Evolutionary conservation across 2,797 vertebrate species (phyloP), one percentile per base, ranked within the genome.

Genomic region (Trachops cirrhosus): DNA sequence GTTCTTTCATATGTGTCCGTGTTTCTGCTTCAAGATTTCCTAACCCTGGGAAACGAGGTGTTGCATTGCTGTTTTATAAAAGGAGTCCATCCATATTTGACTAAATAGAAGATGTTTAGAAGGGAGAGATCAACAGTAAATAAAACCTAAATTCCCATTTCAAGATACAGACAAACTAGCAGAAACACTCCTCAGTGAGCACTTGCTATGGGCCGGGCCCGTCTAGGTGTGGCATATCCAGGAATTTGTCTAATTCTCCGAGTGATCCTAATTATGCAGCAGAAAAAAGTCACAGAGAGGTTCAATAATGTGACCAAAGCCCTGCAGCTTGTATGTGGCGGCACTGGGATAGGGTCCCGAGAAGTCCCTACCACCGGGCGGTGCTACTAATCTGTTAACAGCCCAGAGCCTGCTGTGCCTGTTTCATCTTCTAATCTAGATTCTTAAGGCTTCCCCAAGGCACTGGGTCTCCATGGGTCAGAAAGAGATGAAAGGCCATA

Each of bases 51-150:
- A 91, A 78, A 18, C 41, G 82, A 15, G 7, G 6, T 19, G 6
- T 32, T 75, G 4, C 1, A 0, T 8, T 54, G 52, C 9, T 54
- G 3, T 77, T 91, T 94, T 68, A 79, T 50, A 12, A 80, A 87
- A 96, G 68, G 34, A 39, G 18, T 70, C 16, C 11, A 68, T 74
- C n/a, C 34, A 22, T 75, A n/a, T 44, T 50, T 26, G 9, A 50
- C 34, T 64, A 11, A 24, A 83, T 8, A 84, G 24, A 77, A 74
- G 26, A 75, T 7, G 4, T 70, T 79, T 82, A 46, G 26, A 80
- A 92, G 77, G 22, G 41, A 95, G 26, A 87, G 32, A 26, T 24
- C n/a, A 64, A 11, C 22, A 64, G 9, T 86, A 93, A 83, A 70
- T 82, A 79, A 86, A 93, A 50, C 29, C 50, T 50, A 54, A 52